Conservation (phyloP, 2,888 invertebrate genomes). For the Philopedon plagiatum region DNA sequence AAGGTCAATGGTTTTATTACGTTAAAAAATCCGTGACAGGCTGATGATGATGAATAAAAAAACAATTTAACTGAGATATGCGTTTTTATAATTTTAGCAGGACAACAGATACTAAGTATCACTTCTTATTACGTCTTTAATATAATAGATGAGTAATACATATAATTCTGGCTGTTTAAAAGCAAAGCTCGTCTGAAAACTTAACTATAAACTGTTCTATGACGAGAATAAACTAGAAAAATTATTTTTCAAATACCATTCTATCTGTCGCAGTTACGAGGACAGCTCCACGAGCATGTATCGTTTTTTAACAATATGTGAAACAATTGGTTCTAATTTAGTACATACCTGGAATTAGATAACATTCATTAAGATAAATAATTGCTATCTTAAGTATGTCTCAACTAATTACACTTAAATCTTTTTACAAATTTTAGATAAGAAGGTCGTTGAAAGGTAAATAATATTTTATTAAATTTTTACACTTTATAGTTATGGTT, state of each 20-base stretch:
- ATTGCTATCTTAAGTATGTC: constrained; percentile 40
- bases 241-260: neutral
- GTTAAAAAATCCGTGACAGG: too few relatives aligned
- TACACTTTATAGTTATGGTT: neutral
- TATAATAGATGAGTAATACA: neutral
- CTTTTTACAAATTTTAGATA: constrained; percentile 34
- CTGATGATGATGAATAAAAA: too few relatives aligned
- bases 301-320: neutral
- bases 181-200: neutral
- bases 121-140: constrained; percentile 12
- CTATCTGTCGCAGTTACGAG: neutral
- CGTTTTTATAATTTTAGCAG: neutral
- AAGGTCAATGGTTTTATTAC: too few relatives aligned
- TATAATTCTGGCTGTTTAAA: neutral
- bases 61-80: neutral
- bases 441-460: constrained; percentile 45
- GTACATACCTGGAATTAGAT: constrained; percentile 46
- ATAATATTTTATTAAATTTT: neutral
- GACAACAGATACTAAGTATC: neutral
- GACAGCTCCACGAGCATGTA: neutral
- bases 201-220: neutral
- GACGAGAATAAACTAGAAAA: neutral
- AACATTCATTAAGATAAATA: constrained; percentile 42
- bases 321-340: constrained; percentile 32
- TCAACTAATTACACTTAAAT: constrained; percentile 34